Evolutionary conservation across 2,113 vertebrate species (phyloP).

Genomic region (Daboia siamensis): DNA sequence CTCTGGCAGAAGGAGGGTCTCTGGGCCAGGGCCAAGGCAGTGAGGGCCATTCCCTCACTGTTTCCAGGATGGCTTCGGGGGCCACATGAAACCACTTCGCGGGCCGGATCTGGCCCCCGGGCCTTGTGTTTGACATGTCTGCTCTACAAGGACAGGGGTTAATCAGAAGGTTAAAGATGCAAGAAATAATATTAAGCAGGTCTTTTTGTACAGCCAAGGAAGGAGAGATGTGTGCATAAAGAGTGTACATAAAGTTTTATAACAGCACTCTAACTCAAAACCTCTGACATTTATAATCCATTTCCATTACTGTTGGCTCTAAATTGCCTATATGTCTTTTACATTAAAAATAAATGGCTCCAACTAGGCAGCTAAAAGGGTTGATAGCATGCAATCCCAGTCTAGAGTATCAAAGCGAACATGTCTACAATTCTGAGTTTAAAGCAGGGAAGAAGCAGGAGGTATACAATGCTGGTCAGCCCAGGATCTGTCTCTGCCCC

Average conservation of each 20-base stretch:
- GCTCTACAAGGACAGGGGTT: slow-evolving; percentile 8
- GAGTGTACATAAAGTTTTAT: slow-evolving; percentile 58
- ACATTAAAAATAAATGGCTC: slow-evolving; percentile 56
- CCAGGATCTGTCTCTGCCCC: neutral
- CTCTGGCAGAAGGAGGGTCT: no score
- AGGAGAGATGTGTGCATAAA: slow-evolving; percentile 24
- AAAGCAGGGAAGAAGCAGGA: slow-evolving; percentile 17
- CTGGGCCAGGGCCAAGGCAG: no score
- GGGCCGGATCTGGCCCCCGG: no score
- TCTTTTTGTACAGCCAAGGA: slow-evolving; percentile 43
- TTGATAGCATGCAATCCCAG: slow-evolving; percentile 51
- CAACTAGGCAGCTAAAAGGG: slow-evolving; percentile 55
- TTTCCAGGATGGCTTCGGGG: no score
- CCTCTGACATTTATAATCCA: slow-evolving; percentile 51
- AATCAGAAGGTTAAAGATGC: slow-evolving; percentile 39
- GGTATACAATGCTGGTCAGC: neutral
- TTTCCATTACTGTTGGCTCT: slow-evolving; percentile 57
- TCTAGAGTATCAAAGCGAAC: slow-evolving; percentile 40
- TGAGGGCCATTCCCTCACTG: no score
- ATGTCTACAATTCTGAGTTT: slow-evolving; percentile 35
- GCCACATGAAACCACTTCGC: no score
- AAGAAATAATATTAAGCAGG: slow-evolving; percentile 51
- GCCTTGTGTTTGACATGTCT: no score
- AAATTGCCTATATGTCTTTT: slow-evolving; percentile 59
- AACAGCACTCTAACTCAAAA: slow-evolving; percentile 48